Evolutionary conservation across 2,797 vertebrate species (phyloP).

Genomic region (Jordanella pulchra): DNA sequence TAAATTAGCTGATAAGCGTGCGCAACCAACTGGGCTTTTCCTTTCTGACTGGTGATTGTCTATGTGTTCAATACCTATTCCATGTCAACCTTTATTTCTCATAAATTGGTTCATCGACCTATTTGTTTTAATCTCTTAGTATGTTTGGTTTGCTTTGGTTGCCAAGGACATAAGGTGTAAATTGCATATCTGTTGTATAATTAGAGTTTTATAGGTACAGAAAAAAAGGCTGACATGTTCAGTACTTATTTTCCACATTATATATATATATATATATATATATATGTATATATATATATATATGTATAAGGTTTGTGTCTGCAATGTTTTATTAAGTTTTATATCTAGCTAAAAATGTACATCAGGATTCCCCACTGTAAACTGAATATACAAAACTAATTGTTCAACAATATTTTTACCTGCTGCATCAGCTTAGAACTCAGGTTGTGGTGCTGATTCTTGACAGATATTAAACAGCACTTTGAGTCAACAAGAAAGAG

Average conservation of each 20-base stretch:
- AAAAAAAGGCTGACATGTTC: not conserved
- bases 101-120: not conserved
- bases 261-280: too few species aligned
- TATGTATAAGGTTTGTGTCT: not conserved
- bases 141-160: not conserved
- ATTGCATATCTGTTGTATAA: not conserved
- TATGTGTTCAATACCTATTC: not conserved
- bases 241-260: not conserved
- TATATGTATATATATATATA: too few species aligned
- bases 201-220: not conserved
- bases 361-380: not conserved
- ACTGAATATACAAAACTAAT: not conserved
- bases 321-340: not conserved
- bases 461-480: conserved; percentile 85
- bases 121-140: not conserved
- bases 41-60: too few species aligned
- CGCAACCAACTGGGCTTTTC: too few species aligned
- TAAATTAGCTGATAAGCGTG: too few species aligned
- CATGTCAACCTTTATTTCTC: not conserved
- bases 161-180: not conserved
- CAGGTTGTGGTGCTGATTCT: conserved; percentile 70
- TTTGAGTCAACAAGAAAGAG: conserved; percentile 82
- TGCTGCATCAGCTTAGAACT: conserved; percentile 45
- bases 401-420: not conserved
- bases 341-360: not conserved